Evolutionary conservation across 2,888 invertebrate species (phyloP).

Genomic region (Stenodera caucasica): DNA sequence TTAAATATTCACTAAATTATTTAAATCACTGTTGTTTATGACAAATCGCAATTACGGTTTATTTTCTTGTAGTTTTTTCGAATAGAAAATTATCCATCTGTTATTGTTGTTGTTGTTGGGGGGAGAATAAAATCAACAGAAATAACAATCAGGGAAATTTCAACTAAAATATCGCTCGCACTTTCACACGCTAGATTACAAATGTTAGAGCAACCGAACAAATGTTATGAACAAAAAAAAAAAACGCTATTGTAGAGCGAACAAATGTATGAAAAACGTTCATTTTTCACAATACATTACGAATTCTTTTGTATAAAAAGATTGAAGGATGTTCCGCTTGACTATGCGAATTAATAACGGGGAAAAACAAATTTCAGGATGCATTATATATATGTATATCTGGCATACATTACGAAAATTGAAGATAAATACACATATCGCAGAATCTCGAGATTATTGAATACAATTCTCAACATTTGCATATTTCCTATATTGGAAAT

Average conservation of each 20-base stretch:
- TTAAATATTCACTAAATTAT: no score
- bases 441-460: background rate
- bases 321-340: no score
- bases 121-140: no score
- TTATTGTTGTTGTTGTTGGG: no score
- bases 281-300: background rate
- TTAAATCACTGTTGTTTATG: background rate
- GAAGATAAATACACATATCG: background rate
- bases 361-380: background rate
- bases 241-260: background rate
- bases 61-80: no score
- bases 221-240: background rate
- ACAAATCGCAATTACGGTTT: background rate
- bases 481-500: background rate
- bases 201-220: background rate
- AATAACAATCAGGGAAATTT: no score
- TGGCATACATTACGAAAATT: background rate
- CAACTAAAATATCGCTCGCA: background rate
- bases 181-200: background rate
- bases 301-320: background rate
- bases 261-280: background rate
- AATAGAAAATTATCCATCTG: no score
- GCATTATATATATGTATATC: background rate
- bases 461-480: background rate
- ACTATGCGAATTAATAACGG: no score